phyloP scores from a whole-genome alignment of 53 echinoderm and acorn worm species.

The Holothuria scabra region DNA sequence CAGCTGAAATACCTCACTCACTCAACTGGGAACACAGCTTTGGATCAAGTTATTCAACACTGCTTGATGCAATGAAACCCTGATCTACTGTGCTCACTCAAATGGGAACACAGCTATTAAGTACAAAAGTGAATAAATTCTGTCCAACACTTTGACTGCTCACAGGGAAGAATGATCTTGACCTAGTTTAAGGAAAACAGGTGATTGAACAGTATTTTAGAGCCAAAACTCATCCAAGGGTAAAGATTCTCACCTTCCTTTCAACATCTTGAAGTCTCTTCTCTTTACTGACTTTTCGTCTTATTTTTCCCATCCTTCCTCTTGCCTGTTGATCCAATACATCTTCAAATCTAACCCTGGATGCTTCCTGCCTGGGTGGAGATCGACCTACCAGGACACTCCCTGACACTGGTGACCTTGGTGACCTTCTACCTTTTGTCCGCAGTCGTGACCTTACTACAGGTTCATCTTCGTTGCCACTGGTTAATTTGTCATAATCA shows the following conservation, averaged over 20 bases:
- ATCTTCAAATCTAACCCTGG: conserved; percentile 77
- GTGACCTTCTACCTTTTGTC: background rate
- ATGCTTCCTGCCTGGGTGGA: background rate
- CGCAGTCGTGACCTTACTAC: background rate
- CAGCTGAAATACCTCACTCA: no score
- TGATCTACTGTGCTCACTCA: no score
- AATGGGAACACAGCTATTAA: no score
- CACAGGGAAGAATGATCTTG: no score
- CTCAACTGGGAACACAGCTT: no score
- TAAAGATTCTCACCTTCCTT: conserved; percentile 58
- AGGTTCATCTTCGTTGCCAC: background rate
- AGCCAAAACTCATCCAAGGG: conserved; percentile 45
- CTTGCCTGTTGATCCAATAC: conserved; percentile 82
- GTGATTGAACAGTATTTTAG: conserved; percentile 16
- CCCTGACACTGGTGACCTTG: conserved; percentile 4
- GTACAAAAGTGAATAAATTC: no score
- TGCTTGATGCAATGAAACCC: no score
- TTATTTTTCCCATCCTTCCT: conserved; percentile 74
- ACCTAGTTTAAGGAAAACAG: no score
- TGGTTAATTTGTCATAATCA: conserved; percentile 51
- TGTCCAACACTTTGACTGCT: no score
- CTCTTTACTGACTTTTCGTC: conserved; percentile 67
- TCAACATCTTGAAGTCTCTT: conserved; percentile 55
- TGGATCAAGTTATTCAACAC: no score
- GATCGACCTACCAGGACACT: conserved; percentile 18